A percentile compares a stretch with the other conserved stretches of the same genome.
These are phyloP conservation scores for Chiloscyllium punctatum DNA, from an alignment of 2,797 vertebrate genomes.

Conservation along the genomic window DNA sequence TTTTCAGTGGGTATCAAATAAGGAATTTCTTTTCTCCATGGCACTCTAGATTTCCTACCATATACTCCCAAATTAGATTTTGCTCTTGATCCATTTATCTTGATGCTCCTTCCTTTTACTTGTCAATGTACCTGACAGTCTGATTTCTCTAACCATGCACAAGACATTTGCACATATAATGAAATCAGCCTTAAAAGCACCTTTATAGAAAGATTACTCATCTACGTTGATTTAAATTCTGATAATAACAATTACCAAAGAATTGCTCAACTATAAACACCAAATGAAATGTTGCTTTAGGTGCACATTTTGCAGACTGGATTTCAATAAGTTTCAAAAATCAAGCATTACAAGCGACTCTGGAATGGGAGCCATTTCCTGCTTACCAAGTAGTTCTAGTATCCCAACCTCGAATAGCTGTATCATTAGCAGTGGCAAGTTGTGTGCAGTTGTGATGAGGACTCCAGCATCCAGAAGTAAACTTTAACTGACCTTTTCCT, in stretches of 20 bases:
- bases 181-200: not conserved
- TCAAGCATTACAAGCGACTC: not conserved
- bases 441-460: conserved; percentile 94
- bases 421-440: conserved; percentile 89
- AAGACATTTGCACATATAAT: not conserved
- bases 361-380: not conserved
- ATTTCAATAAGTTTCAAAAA: conserved; percentile 4
- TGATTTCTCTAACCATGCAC: not conserved
- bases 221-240: not conserved
- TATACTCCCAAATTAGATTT: not conserved
- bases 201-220: not conserved
- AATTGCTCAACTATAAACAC: not conserved
- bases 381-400: conserved; percentile 86
- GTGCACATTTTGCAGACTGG: not conserved
- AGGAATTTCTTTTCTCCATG: not conserved
- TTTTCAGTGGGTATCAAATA: not conserved
- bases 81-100: not conserved
- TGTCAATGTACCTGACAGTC: not conserved
- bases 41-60: not conserved
- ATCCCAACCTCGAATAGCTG: conserved; percentile 85
- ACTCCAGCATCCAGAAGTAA: conserved; percentile 89
- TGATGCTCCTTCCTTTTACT: not conserved
- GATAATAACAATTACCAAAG: not conserved
- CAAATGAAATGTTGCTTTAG: not conserved
- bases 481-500: conserved; percentile 91